Base-by-base conservation (phyloP, 2,113 vertebrate genomes). In the Coturnix japonica region DNA sequence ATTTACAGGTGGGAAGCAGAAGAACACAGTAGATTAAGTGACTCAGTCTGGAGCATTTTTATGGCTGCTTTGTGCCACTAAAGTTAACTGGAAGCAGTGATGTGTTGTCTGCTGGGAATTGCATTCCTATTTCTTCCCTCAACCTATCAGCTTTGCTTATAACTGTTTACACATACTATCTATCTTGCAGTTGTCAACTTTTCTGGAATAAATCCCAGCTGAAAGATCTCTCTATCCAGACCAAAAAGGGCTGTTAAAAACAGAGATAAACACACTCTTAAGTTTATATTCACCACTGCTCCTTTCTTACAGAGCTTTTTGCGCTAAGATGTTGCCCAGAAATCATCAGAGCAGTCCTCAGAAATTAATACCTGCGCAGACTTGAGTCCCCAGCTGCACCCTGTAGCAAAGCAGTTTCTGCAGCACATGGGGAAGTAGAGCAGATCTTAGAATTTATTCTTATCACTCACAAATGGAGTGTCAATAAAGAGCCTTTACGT, bases 231-330 rank as follows among this genome's bases (percentile, higher is more conserved):
- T 63, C 35, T 92, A 64, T 70, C 47, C 28, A 67, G 22, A 92
- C 82, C 82, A 67, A 71, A 13, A 66, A 85, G 30, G 77, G 73
- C 31, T 90, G 11, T 66, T 74, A 74, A 89, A 93, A 89, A 51
- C 7, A 43, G 28, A 30, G 16, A 26, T 82, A 87, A 89, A 59
- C 13, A 35, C 23, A 70, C 3, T 4, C 46, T 20, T 30, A 33
- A 35, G 31, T 61, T 81, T 13, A 26, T 66, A 66, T 47, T 81
- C 20, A 39, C 28, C 6, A 33, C 21, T 61, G 10, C 63, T 49
- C 22, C 81, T 20, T 47, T 78, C 25, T 53, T 63, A 18, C 0
- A 0, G 10, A 79, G 33, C 14, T 73, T 78, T 75, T 53, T 79
- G n/a, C 13, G 53, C 41, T 67, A 63, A 63, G 59, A 33, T 47